Evolutionary conservation across 2,113 vertebrate genomes (phyloP), one percentile per base, ranked within the genome.

Genomic region (Naja naja): DNA sequence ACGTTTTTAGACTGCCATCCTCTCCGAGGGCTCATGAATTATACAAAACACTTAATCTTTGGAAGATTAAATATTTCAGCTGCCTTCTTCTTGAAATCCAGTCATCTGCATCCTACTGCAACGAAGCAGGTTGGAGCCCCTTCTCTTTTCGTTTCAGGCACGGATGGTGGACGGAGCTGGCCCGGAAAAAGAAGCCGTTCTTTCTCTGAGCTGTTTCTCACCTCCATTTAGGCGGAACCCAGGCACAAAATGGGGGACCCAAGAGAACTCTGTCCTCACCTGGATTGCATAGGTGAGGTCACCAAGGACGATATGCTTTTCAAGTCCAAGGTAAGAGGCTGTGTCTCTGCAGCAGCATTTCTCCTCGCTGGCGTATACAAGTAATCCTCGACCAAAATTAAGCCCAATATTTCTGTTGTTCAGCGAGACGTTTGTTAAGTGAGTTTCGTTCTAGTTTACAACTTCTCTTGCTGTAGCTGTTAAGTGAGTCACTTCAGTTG

Each of bases 221-320:
- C 14, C 8, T 87, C 27, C 86, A 16, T 92, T 90, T 18, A 93
- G 94, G 96, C 23, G 95, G 94, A 97, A 90, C 81, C 5, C 14
- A 45, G 95, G 91, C 89, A 92, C 74, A 97, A 94, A 27, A 99
- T 99, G 99, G 98, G 98, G 58, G 98, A 99, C 7, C 95, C 97
- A 45, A 96, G 97, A 92, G 98, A 99, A 43, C 69, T 98, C 55
- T 99, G 99, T 94, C 98, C 98, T 95, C 99, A 99, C 95, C 97
- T 99, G 96, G 99, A 99, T 96, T 99, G 98, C 69, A 98, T 99
- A 95, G 99, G 99, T 94, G 99, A 99, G 96, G 98, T 99, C 93
- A 99, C 99, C 95, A 99, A 99, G 94, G 99, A 99, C 54, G 98
- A 99, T 92, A 97, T 99, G 90, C 97, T 99, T 74, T 98, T 98